Percentiles rank a stretch among this genome's conserved stretches.
These are phyloP conservation scores for Trichonephila clavipes DNA, from an alignment of 1,140 invertebrate species.

Conservation along the genomic window DNA sequence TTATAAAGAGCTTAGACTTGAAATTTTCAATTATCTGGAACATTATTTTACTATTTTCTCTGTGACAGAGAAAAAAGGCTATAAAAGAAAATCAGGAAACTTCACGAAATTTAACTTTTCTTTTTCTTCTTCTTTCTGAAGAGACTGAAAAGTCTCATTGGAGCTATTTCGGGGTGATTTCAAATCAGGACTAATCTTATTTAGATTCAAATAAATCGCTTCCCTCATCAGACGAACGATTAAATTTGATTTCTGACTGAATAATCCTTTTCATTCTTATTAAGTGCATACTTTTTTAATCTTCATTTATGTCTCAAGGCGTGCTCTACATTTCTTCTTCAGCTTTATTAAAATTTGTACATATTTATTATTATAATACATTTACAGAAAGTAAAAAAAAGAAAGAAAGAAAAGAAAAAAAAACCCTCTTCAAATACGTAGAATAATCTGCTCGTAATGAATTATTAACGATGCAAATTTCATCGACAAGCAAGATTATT, in stretches of 20 bases:
- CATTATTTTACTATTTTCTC: conserved; percentile 53
- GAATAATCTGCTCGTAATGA: too few species aligned
- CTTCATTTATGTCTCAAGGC: too few species aligned
- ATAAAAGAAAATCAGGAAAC: background rate
- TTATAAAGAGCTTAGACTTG: conserved; percentile 11
- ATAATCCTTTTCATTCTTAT: conserved; percentile 8
- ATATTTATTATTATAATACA: too few species aligned
- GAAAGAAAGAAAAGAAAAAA: too few species aligned
- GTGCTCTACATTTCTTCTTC: too few species aligned
- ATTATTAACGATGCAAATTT: too few species aligned
- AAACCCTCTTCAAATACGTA: too few species aligned
- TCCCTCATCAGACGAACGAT: background rate
- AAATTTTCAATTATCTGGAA: background rate
- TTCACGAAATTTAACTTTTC: background rate
- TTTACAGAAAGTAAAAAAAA: too few species aligned
- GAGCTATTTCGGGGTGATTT: conserved; percentile 5
- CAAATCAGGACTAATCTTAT: conserved; percentile 52
- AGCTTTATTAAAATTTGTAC: too few species aligned
- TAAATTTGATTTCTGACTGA: conserved; percentile 48
- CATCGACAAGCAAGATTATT: too few species aligned
- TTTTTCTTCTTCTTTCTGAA: background rate
- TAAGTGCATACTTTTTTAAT: background rate
- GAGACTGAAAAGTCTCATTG: background rate
- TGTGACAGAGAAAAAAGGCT: background rate
- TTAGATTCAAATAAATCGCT: conserved; percentile 59